These are phyloP conservation scores for Gastrophryne carolinensis DNA, from an alignment of 2,797 vertebrate genomes.

Conservation along the genomic window DNA sequence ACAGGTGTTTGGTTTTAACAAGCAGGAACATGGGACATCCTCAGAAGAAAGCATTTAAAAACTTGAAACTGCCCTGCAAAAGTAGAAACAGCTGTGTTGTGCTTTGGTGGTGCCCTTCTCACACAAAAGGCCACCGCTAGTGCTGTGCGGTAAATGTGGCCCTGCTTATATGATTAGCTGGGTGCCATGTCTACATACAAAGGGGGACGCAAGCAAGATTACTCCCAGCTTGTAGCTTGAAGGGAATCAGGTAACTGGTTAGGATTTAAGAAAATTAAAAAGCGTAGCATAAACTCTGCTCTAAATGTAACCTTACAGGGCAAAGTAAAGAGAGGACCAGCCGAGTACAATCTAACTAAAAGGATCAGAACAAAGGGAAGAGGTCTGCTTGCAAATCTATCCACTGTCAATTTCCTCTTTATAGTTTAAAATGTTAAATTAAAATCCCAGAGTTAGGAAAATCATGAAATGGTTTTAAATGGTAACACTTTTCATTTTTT, in stretches of 20 bases:
- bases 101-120: too few relatives aligned
- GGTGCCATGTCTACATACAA: neutral
- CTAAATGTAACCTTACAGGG: slow-evolving; percentile 31
- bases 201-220: neutral
- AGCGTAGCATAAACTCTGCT: neutral
- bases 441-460: too few relatives aligned
- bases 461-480: slow-evolving; percentile 19
- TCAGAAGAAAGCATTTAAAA: too few relatives aligned
- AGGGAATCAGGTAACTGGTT: slow-evolving; percentile 1
- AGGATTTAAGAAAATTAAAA: slow-evolving; percentile 10
- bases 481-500: too few relatives aligned
- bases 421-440: slow-evolving; percentile 53
- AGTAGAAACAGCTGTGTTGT: too few relatives aligned
- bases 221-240: neutral
- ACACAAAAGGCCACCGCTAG: neutral
- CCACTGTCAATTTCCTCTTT: slow-evolving; percentile 54
- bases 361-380: slow-evolving; percentile 26
- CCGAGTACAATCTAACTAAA: slow-evolving; percentile 13
- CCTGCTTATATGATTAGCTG: neutral
- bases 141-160: neutral
- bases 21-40: too few relatives aligned
- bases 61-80: too few relatives aligned
- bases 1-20: too few relatives aligned
- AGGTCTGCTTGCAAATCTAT: slow-evolving; percentile 52
- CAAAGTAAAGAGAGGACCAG: neutral